Base-by-base conservation (phyloP, 2,888 invertebrate species). In the Epiblema foenella region DNA sequence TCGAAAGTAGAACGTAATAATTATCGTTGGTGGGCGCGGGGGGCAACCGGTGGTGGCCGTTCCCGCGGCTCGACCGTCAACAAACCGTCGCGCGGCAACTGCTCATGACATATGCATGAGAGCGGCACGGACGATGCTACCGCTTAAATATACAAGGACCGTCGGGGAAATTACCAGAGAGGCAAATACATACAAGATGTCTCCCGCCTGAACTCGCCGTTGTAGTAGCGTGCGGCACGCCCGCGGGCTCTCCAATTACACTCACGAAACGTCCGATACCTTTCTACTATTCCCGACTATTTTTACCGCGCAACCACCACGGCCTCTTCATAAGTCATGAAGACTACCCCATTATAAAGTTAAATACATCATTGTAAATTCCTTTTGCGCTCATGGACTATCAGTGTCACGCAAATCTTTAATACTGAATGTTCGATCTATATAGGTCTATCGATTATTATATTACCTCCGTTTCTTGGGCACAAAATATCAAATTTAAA, bases 61-160 rank as follows among this genome's bases (percentile, higher is more conserved):
- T 92, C 91, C 90, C 91, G 90, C 89, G 89, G 83, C 80, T 81
- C 80, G 79, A 89, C 88, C 90, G 92, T 84, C 93, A 93, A 93
- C 93, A 93, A 93, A 93, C 92, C 83, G 93, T 93, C 87, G 92
- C 93, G 74, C 81, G 85, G 93, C 93, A 93, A 93, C 93, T 85
- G 88, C 90, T 93, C 93, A 93, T 93, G 91, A 93, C 91, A 92
- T 92, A 93, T 93, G 93, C 92, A 93, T 93, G 91, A 92, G 89
- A 90, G 85, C 82, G 86, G 85, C 86, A 82, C 83, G 83, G 87
- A 82, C 89, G 83, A 84, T 82, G 85, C 84, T 84, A 81, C 81
- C 87, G 86, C 87, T 91, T 89, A 88, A 91, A 91, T 92, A 91
- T 91, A 90, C 91, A 91, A 91, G 89, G 87, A 89, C 88, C 84